Conservation (phyloP, 2,797 vertebrate genomes). For the Etheostoma perlongum region DNA sequence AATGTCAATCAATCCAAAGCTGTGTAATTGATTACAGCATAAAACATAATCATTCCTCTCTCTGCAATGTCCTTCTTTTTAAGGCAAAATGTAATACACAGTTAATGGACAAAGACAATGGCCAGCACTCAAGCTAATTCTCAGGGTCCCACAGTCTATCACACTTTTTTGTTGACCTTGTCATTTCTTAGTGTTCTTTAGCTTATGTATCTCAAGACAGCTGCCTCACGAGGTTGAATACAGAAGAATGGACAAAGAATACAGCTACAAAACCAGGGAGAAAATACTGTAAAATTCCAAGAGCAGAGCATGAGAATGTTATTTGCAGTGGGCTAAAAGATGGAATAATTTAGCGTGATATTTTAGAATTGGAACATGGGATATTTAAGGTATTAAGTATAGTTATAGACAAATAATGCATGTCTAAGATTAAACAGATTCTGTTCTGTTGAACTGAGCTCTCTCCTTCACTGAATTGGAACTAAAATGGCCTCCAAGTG, state of each 20-base stretch:
- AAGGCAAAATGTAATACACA: slow-evolving; percentile 16
- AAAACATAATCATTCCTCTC: slow-evolving; percentile 26
- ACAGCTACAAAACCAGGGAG: not conserved
- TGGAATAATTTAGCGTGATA: slow-evolving; percentile 5
- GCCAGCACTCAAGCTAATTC: slow-evolving; percentile 33
- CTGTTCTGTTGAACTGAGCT: slow-evolving; percentile 67
- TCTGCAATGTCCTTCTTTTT: slow-evolving; percentile 5
- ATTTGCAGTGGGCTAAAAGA: slow-evolving; percentile 13
- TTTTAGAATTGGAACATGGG: slow-evolving; percentile 13
- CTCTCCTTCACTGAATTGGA: slow-evolving; percentile 80
- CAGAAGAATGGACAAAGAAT: slow-evolving; percentile 24
- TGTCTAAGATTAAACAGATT: slow-evolving; percentile 65
- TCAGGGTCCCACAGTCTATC: slow-evolving; percentile 24
- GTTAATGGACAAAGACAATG: slow-evolving; percentile 36
- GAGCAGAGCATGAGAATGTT: not conserved
- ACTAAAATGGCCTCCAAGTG: slow-evolving; percentile 86
- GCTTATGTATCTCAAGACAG: slow-evolving; percentile 31
- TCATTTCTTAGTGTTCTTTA: slow-evolving; percentile 39
- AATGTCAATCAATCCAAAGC: slow-evolving; percentile 31
- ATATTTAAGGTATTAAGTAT: slow-evolving; percentile 37
- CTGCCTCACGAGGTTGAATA: slow-evolving; percentile 25
- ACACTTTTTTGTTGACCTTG: slow-evolving; percentile 45
- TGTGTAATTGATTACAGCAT: slow-evolving; percentile 42
- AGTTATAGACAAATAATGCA: slow-evolving; percentile 69
- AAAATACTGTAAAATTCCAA: slow-evolving; percentile 1